Percentiles rank a stretch among this genome's conserved stretches.
Conservation (phyloP, 2,888 invertebrate genomes). For the Busseola fusca region DNA sequence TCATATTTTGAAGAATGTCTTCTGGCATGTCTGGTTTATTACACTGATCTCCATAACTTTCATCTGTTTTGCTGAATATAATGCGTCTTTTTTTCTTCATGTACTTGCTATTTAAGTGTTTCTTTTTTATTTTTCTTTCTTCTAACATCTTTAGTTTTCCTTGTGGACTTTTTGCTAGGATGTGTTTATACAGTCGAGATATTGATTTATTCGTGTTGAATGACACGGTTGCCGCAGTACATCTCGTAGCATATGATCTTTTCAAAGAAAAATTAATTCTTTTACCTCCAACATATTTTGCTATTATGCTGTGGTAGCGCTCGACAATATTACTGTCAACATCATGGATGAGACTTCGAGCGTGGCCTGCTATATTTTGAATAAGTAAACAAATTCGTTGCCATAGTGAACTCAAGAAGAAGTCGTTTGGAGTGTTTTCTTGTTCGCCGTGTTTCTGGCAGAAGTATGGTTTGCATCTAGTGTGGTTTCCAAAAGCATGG, state of each 20-base stretch:
- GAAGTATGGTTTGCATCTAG: slow-evolving; percentile 1
- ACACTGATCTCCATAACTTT: no score
- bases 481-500: neutral
- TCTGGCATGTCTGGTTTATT: no score
- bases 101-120: neutral
- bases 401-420: neutral
- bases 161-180: neutral
- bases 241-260: neutral
- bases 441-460: slow-evolving; percentile 5
- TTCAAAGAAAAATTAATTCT: neutral
- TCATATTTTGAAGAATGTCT: no score
- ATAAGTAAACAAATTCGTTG: slow-evolving; percentile 1
- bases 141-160: slow-evolving; percentile 1
- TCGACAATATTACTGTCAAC: slow-evolving; percentile 8
- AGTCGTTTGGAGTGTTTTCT: neutral
- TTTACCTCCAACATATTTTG: neutral
- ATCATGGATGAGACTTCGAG: slow-evolving; percentile 1
- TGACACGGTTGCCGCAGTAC: neutral
- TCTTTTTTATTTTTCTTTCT: neutral
- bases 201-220: neutral
- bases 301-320: neutral
- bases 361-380: slow-evolving; percentile 7
- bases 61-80: neutral
- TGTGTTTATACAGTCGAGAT: neutral
- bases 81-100: neutral